Evolutionary conservation across 2,888 invertebrate species (phyloP), one percentile per base, ranked within the genome.

Genomic region (Drosophila acutilabella): DNA sequence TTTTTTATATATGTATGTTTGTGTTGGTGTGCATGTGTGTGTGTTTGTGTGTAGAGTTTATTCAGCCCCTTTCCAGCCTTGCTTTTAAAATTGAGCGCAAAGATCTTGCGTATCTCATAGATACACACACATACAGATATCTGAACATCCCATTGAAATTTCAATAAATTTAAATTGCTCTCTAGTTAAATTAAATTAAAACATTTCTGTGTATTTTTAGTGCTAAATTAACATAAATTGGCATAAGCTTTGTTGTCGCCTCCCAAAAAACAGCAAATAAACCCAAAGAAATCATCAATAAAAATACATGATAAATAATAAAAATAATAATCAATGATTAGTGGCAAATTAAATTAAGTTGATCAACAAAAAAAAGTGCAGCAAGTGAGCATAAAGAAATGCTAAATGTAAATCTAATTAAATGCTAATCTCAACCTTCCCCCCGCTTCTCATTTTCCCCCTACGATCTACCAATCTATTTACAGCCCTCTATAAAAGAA

Each of bases 81-180:
- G 69, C 57, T 58, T 72, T 78, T 78, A 72, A 74, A 78, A 78
- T 78, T 78, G 61, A 79, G 72, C 78, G 59, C 75, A 79, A 64
- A 79, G 78, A 78, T 78, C 79, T 72, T 62, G 71, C 62, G 72
- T 78, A 78, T 72, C 76, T 79, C 64, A 65, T 67, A 78, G 76
- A 73, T 70, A 79, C 69, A 57, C 4, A 61, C 45, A 69, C 48
- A 58, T 13, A 64, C 4, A 30, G 11, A 50, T 38, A 64, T 14
- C 52, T 69, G 36, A 45, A 41, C 60, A 42, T 60, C 72, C 76
- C 68, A 80, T 85, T 78, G 78, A 80, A 69, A 83, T 80, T 85
- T 88, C 83, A 84, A 84, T 84, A 84, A 88, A 80, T 86, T 88
- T 84, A 88, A 84, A 84, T 84, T 84, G 84, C 78, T 80, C 86